Evolutionary conservation across 2,113 vertebrate species (phyloP), one percentile per base, ranked within the genome.

Genomic region (Pleuronectes platessa): DNA sequence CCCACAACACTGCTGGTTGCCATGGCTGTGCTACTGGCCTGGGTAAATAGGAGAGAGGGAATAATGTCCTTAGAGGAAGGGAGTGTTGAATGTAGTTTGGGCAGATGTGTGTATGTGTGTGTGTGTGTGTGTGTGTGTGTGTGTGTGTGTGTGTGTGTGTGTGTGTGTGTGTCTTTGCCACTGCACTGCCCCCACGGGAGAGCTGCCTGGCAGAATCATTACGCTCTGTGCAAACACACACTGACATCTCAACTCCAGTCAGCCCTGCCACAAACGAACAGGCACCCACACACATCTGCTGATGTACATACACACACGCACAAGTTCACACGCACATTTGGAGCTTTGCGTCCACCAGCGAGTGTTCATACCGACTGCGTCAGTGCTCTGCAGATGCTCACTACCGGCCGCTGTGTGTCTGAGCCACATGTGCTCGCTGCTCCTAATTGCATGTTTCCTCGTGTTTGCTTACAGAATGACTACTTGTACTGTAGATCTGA

Each of bases 1-100:
- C 89, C 84, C 90, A 90, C 90, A 90, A 91, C 89, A 91, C 80
- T 74, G 73, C 62, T 76, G 66, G 90, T 93, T 91, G 79, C 84
- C 84, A 90, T 88, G 89, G 81, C 79, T 78, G 58, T 83, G 70
- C 55, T 69, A 65, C 76, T 73, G 76, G 81, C 64, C 79, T 74
- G 69, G 86, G 84, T 88, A 88, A 91, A 89, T 88, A 92, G 78
- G 68, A 79, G 27, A 74, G 74, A 58, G 59, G 67, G 74, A 76
- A 78, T 79, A 66, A 86, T 82, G 75, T 64, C 75, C 71, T 72
- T 56, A 66, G 76, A 65, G 55, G 61, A 40, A 23, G 47, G 64
- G 65, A 68, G 67, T 67, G 61, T 53, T 67, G 37, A 58, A 84
- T 59, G 74, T 58, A 49, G 63, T 59, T 40, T 45, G 74, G 59